Percentiles rank a stretch among this genome's conserved stretches.
phyloP scores from a whole-genome alignment of 2,797 vertebrate genomes.

The Pipistrellus nathusii region DNA sequence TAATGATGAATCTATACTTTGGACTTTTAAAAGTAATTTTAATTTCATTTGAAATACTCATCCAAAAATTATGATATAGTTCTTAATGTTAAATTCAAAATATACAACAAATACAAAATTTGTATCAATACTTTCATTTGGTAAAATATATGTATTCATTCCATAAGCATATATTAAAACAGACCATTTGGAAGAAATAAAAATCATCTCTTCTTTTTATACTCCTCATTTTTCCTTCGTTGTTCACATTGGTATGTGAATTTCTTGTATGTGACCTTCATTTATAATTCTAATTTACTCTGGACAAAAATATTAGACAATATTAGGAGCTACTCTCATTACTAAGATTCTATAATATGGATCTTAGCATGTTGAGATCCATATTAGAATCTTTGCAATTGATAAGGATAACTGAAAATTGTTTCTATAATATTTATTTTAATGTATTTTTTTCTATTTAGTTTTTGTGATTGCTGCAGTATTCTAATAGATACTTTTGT shows the following conservation, averaged over 20 bases:
- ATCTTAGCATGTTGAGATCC: too few species aligned
- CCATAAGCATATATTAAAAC: constrained; percentile 4
- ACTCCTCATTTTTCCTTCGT: neutral
- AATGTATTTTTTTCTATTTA: neutral
- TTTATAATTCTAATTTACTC: constrained; percentile 24
- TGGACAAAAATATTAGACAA: constrained; percentile 9
- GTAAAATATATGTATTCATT: neutral
- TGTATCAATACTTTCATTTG: neutral
- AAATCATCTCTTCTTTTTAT: neutral
- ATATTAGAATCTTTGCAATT: neutral
- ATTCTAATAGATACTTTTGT: constrained; percentile 14
- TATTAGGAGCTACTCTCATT: neutral
- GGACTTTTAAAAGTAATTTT: neutral
- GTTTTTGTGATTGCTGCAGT: constrained; percentile 31
- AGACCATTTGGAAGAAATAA: neutral
- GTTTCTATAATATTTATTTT: constrained; percentile 24
- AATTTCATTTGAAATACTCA: constrained; percentile 50
- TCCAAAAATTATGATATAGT: neutral
- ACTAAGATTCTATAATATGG: neutral
- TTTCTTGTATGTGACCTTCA: constrained; percentile 4
- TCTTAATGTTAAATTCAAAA: constrained; percentile 27
- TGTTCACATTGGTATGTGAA: neutral
- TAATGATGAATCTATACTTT: neutral
- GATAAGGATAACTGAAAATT: neutral
- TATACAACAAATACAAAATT: neutral